A percentile compares a stretch with the other conserved stretches of the same genome.
Conservation (phyloP, 2,113 vertebrate species). For the Ranitomeya imitator region DNA sequence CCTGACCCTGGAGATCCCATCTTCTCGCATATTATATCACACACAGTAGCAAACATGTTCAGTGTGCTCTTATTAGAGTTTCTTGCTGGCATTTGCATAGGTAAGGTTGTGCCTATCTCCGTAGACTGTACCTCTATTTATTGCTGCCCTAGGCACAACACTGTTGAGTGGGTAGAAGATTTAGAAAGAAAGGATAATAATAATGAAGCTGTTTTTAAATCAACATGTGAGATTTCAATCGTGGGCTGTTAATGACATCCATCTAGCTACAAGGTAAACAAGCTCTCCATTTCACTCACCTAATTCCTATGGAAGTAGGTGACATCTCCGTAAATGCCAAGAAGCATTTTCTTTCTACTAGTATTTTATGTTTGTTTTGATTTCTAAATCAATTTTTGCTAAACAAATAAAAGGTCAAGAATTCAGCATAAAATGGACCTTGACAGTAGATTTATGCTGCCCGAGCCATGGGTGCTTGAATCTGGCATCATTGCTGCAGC, state of each 20-base stretch:
- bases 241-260: slow-evolving; percentile 17
- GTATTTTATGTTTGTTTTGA: neutral
- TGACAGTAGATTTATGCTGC: no score
- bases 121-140: neutral
- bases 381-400: neutral
- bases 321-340: slow-evolving; percentile 9
- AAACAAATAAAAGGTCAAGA: neutral
- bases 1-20: neutral
- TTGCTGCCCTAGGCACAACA: slow-evolving; percentile 12
- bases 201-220: slow-evolving; percentile 13
- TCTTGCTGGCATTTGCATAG: neutral
- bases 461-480: no score
- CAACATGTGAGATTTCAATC: neutral
- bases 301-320: slow-evolving; percentile 10
- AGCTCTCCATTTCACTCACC: slow-evolving; percentile 6
- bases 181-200: slow-evolving; percentile 10
- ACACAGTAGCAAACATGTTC: neutral
- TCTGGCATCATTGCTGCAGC: no score
- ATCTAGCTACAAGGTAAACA: slow-evolving; percentile 29
- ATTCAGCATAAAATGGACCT: neutral
- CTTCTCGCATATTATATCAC: neutral
- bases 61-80: neutral
- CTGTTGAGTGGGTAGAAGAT: neutral
- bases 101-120: neutral
- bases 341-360: neutral